Evolutionary conservation across 2,888 invertebrate genomes (phyloP).

Genomic region (Buathra laborator): DNA sequence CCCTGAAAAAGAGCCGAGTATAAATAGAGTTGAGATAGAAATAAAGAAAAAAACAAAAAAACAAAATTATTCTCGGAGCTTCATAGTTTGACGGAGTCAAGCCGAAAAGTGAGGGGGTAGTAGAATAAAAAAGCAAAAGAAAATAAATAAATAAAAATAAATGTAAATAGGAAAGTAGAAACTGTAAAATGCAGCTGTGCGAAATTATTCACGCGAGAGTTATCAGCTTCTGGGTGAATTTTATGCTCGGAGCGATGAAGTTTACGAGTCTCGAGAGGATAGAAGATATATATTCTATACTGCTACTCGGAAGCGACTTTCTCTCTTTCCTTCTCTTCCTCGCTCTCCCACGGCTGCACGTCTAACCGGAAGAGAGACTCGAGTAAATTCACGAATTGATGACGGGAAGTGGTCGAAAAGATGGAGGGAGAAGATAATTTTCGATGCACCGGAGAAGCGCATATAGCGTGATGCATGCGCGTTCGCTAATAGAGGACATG

Average conservation of each 20-base stretch:
- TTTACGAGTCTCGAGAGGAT: conserved; percentile 60
- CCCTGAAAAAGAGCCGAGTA: conserved; percentile 20
- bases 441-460: neutral
- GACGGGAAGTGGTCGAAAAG: conserved; percentile 45
- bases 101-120: conserved; percentile 9
- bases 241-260: conserved; percentile 59
- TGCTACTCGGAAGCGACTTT: conserved; percentile 13
- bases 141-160: conserved; percentile 41
- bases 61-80: conserved; percentile 16
- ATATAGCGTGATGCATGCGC: neutral
- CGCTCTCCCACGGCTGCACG: neutral
- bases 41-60: conserved; percentile 20
- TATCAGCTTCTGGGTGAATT: conserved; percentile 62
- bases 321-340: neutral
- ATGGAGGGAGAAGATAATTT: conserved; percentile 30
- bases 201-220: conserved; percentile 67
- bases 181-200: conserved; percentile 61
- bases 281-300: conserved; percentile 31
- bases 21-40: conserved; percentile 24
- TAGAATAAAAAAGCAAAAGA: conserved; percentile 20
- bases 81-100: conserved; percentile 40
- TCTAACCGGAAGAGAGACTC: conserved; percentile 16
- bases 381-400: conserved; percentile 54
- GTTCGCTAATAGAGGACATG: conserved; percentile 1
- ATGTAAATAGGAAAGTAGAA: conserved; percentile 59